Base-by-base conservation (phyloP, 2,888 invertebrate genomes). In the Peribatodes rhomboidaria region DNA sequence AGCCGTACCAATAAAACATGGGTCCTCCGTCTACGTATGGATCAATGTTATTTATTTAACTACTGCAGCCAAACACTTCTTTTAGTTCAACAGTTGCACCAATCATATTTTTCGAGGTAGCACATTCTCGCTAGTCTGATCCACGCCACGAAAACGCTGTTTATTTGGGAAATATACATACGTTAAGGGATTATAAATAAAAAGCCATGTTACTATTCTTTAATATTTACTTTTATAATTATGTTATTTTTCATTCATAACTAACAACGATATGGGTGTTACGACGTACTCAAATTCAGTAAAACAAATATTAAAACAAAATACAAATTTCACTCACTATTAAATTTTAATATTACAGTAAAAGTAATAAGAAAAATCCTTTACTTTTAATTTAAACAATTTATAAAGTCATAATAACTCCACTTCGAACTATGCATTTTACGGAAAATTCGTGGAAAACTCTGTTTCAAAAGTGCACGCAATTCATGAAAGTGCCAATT, bases 251-350 rank as follows among this genome's bases (percentile, higher is more conserved):
- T 91, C 92, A 92, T 93, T 92, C 93, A 92, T 93, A 92, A 93
- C 93, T 93, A 93, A 93, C 92, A 93, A 93, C 93, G 93, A 93
- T 93, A 93, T 92, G 93, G 89, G 92, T 92, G 93, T 93, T 93
- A 93, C 88, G 89, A 92, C 91, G 89, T 90, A 90, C 88, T 92
- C 88, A 91, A 92, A 91, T 90, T 90, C 92, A 89, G 89, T 92
- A 92, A 92, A 92, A 92, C 91, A 91, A 90, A 89, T 83, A 84
- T 90, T 90, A 90, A 92, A 92, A 92, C 88, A 89, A 92, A 90
- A 90, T 90, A 92, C 91, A 91, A 90, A 89, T 90, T 92, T 90
- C 93, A 93, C 93, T 93, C 93, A 88, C 92, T 93, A 92, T 91
- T 91, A 90, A 92, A 73, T 89, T 93, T 92, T 90, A 92, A 89